A percentile compares a stretch with the other conserved stretches of the same genome.
Conservation (phyloP, 2,113 vertebrate species). For the Perccottus glenii region DNA sequence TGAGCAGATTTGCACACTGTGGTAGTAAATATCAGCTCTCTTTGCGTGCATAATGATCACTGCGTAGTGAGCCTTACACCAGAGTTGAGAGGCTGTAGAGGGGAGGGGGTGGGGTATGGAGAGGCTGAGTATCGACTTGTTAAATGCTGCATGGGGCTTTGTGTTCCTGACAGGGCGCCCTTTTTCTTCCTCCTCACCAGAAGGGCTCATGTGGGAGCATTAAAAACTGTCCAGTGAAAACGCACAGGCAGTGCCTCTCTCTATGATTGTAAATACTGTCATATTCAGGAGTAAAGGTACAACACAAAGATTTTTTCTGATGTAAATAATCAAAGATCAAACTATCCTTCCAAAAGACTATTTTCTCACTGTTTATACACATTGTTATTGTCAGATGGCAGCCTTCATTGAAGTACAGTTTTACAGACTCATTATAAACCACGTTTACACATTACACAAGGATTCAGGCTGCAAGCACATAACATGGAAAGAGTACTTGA, state of each 20-base stretch:
- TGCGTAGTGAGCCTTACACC: neutral
- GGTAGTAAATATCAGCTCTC: neutral
- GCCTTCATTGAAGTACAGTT: slow-evolving; percentile 1
- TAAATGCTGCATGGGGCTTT: slow-evolving; percentile 65
- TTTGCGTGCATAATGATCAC: neutral
- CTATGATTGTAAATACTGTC: no score
- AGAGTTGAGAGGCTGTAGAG: neutral
- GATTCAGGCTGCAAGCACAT: slow-evolving; percentile 1
- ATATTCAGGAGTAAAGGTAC: neutral
- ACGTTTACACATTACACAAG: slow-evolving; percentile 4
- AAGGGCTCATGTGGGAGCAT: neutral
- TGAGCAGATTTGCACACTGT: neutral
- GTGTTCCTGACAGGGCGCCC: slow-evolving; percentile 17
- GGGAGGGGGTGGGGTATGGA: neutral
- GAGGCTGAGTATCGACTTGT: slow-evolving; percentile 39
- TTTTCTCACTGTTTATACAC: slow-evolving; percentile 12
- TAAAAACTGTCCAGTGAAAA: neutral
- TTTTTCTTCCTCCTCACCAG: slow-evolving; percentile 18
- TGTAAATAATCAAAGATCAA: slow-evolving; percentile 2
- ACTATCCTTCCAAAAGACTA: neutral
- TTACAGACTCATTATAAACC: neutral
- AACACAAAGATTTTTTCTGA: neutral
- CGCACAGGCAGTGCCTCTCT: neutral
- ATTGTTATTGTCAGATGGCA: neutral
- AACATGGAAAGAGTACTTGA: slow-evolving; percentile 13